Percentiles rank a stretch among this genome's conserved stretches.
These are phyloP conservation scores for Nomia melanderi DNA, from an alignment of 1,140 invertebrate genomes.

Conservation along the genomic window DNA sequence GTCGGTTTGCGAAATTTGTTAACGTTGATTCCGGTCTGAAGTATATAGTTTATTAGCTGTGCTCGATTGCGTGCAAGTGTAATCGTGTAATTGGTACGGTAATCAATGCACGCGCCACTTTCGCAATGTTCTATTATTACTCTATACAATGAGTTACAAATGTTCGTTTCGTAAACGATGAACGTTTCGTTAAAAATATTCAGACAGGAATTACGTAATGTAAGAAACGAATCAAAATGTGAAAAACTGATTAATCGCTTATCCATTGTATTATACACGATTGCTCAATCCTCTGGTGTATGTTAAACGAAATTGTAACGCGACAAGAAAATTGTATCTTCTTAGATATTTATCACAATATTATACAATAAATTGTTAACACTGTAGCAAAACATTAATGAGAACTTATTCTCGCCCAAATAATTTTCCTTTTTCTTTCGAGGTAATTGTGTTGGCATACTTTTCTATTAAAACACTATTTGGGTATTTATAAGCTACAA, in stretches of 20 bases:
- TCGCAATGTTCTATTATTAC: too few species aligned
- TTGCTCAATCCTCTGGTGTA: slow-evolving; percentile 68
- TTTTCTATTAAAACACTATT: too few species aligned
- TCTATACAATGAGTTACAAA: too few species aligned
- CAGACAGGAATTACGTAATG: neutral
- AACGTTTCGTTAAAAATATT: neutral
- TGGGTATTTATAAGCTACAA: too few species aligned
- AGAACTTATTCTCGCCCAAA: slow-evolving; percentile 6
- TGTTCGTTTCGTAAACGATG: neutral
- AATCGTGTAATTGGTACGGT: neutral
- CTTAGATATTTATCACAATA: slow-evolving; percentile 70
- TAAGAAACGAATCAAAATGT: slow-evolving; percentile 17
- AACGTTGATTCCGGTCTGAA: slow-evolving; percentile 17
- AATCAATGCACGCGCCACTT: neutral
- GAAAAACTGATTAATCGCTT: slow-evolving; percentile 51
- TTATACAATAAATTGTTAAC: slow-evolving; percentile 71
- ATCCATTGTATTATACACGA: slow-evolving; percentile 49
- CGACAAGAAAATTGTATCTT: slow-evolving; percentile 65
- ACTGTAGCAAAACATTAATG: slow-evolving; percentile 40
- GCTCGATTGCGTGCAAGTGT: too few species aligned
- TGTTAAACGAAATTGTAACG: slow-evolving; percentile 51
- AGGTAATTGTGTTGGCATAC: too few species aligned
- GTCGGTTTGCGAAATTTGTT: slow-evolving; percentile 12
- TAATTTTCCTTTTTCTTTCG: neutral
- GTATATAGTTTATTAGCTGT: too few species aligned